Conservation (phyloP, 1,140 invertebrate species). For the Cyrtorhinus lividipennis region DNA sequence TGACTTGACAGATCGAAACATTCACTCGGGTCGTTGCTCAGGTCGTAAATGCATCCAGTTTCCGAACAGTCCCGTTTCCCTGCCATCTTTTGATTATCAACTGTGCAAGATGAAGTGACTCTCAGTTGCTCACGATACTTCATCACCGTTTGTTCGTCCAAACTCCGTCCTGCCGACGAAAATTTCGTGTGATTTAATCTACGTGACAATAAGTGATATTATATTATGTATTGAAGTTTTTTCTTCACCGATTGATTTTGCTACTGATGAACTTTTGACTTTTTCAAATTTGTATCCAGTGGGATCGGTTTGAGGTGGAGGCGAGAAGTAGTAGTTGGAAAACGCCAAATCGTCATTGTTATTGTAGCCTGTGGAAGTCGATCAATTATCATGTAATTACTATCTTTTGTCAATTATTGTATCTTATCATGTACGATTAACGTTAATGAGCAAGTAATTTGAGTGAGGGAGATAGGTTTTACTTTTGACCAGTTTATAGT, state of each 20-base stretch:
- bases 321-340: neutral
- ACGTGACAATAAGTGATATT: too few relatives aligned
- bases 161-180: too few relatives aligned
- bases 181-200: too few relatives aligned
- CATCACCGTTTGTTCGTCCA: neutral
- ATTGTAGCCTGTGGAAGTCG: too few relatives aligned
- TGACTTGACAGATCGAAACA: neutral
- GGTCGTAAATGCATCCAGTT: neutral
- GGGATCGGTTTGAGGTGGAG: neutral
- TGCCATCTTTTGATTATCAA: neutral
- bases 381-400: too few relatives aligned
- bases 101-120: neutral
- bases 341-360: too few relatives aligned
- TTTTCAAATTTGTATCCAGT: neutral
- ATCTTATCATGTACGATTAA: too few relatives aligned
- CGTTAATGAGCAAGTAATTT: too few relatives aligned
- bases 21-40: neutral
- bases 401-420: too few relatives aligned
- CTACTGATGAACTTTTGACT: neutral
- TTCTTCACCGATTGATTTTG: neutral
- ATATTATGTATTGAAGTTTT: too few relatives aligned
- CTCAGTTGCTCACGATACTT: neutral
- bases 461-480: too few relatives aligned
- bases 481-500: neutral
- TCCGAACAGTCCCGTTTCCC: neutral